phyloP scores from a whole-genome alignment of 2,888 invertebrate genomes.

The Frankliniella fusca region DNA sequence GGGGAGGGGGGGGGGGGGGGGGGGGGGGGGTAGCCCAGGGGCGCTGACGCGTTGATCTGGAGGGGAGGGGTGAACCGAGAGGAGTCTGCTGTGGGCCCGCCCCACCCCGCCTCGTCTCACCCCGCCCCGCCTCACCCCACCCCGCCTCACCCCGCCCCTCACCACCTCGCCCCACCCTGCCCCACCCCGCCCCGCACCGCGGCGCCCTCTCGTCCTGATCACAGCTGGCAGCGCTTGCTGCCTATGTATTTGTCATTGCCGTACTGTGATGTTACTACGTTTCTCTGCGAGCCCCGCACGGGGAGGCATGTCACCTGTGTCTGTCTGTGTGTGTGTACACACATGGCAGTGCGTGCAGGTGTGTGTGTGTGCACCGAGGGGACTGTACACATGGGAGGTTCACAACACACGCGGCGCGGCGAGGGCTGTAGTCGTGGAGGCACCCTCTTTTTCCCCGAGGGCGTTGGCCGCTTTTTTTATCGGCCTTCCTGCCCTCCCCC shows the following conservation, averaged over 20 bases:
- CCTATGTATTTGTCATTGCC: constrained; percentile 12
- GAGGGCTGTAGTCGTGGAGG: too few species aligned
- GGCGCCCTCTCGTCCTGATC: too few species aligned
- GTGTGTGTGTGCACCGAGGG: not conserved
- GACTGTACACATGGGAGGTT: not conserved
- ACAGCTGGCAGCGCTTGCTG: not conserved
- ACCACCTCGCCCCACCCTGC: too few species aligned
- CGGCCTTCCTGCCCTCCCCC: too few species aligned
- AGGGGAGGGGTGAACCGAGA: too few species aligned
- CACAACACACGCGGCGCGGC: not conserved
- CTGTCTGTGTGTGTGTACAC: not conserved
- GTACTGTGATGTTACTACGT: not conserved
- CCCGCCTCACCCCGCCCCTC: too few species aligned
- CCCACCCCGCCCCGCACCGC: too few species aligned
- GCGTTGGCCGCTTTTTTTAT: not conserved
- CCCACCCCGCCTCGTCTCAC: too few species aligned
- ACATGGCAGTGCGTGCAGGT: not conserved
- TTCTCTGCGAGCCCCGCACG: not conserved
- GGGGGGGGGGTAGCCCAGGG: not conserved
- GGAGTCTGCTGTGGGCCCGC: not conserved
- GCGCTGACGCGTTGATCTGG: not conserved
- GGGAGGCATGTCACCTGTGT: not conserved
- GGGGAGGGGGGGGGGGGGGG: not conserved
- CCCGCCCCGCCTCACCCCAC: too few species aligned
- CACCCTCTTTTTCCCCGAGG: not conserved